These are phyloP conservation scores for Oryzias curvinotus DNA, from an alignment of 2,113 vertebrate species.

Conservation along the genomic window DNA sequence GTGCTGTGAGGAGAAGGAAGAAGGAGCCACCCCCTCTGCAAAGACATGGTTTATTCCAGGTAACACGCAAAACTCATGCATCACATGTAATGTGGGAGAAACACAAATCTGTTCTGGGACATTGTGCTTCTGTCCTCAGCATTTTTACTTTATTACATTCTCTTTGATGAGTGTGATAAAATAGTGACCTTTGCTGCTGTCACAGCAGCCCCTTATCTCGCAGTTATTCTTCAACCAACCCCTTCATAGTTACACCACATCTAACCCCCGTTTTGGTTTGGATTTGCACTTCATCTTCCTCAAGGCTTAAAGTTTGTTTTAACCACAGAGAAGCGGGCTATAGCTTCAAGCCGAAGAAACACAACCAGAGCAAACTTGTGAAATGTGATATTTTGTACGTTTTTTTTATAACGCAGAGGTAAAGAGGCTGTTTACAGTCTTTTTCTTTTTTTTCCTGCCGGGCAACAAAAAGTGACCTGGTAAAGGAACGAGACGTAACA, in stretches of 20 bases:
- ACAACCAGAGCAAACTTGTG: background rate
- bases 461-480: background rate
- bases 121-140: background rate
- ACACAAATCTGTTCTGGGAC: background rate
- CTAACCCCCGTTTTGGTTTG: conserved; percentile 9
- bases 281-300: conserved; percentile 10
- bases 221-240: conserved; percentile 46
- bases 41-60: conserved; percentile 28
- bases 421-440: background rate
- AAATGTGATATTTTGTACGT: background rate
- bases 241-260: conserved; percentile 8
- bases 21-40: background rate
- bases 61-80: background rate
- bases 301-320: background rate
- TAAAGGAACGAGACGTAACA: background rate
- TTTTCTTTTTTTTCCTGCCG: background rate
- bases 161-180: conserved; percentile 7
- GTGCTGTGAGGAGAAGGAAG: background rate
- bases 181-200: background rate
- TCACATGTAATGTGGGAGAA: background rate
- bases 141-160: conserved; percentile 26
- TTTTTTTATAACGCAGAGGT: background rate
- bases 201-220: conserved; percentile 41
- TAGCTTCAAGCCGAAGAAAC: background rate
- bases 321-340: background rate